phyloP scores from a whole-genome alignment of 2,113 vertebrate species.

The Phyllostomus discolor region DNA sequence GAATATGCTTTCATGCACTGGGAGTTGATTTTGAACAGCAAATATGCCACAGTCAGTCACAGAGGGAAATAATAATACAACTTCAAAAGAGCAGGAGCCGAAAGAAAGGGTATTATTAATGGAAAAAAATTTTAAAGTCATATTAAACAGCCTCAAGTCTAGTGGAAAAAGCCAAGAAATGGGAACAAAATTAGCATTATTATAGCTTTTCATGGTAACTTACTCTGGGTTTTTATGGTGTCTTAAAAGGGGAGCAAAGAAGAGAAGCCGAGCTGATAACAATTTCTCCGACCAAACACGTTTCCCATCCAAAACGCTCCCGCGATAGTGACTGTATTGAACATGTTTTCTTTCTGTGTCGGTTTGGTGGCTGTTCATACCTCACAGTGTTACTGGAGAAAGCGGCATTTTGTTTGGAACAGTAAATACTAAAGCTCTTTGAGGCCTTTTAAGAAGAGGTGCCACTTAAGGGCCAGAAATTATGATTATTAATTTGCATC shows the following conservation, averaged over 20 bases:
- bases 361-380: background rate
- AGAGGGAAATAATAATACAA: slow-evolving; percentile 55
- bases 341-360: slow-evolving; percentile 43
- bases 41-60: slow-evolving; percentile 20
- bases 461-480: background rate
- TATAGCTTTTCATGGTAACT: slow-evolving; percentile 75
- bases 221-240: slow-evolving; percentile 64
- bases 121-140: slow-evolving; percentile 55
- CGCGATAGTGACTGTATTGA: slow-evolving; percentile 21
- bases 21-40: slow-evolving; percentile 54
- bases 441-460: slow-evolving; percentile 35
- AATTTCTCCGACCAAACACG: slow-evolving; percentile 49
- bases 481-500: slow-evolving; percentile 61
- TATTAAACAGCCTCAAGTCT: slow-evolving; percentile 71
- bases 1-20: slow-evolving; percentile 40
- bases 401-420: background rate
- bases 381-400: slow-evolving; percentile 31
- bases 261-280: slow-evolving; percentile 57
- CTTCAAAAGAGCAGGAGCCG: slow-evolving; percentile 62
- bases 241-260: slow-evolving; percentile 8
- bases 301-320: slow-evolving; percentile 32
- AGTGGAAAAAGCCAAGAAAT: slow-evolving; percentile 73
- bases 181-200: slow-evolving; percentile 76
- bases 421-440: background rate
- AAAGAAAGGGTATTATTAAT: slow-evolving; percentile 71